Percentiles rank a stretch among this genome's conserved stretches.
These are phyloP conservation scores for Chrysogorgia sp. DNA, from an alignment of 92 coral and sea anemone species.

Conservation along the genomic window DNA sequence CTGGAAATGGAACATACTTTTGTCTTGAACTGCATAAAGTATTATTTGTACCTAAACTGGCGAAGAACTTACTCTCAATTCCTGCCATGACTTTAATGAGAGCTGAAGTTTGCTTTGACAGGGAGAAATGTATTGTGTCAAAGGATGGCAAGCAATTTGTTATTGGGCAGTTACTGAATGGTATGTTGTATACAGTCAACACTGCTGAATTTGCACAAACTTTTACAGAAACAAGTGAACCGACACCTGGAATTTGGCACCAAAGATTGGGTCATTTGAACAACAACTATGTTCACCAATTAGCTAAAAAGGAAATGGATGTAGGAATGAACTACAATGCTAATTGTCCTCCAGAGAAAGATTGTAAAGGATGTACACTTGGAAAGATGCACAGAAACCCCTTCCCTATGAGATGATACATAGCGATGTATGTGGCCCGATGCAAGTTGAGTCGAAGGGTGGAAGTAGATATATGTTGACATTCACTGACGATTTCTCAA, in stretches of 20 bases:
- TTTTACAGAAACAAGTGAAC: constrained; percentile 32
- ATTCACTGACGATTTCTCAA: constrained; percentile 66
- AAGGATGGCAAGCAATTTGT: constrained; percentile 39
- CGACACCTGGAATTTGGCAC: constrained; percentile 66
- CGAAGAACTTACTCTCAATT: constrained; percentile 47
- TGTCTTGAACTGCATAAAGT: constrained; percentile 51
- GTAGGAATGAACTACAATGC: constrained; percentile 49
- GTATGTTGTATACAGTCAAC: constrained; percentile 46
- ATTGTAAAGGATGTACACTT: not conserved
- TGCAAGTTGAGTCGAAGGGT: constrained; percentile 64
- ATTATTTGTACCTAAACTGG: constrained; percentile 31
- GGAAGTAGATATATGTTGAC: constrained; percentile 69
- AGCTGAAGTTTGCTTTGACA: constrained; percentile 43
- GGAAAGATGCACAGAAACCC: constrained; percentile 13
- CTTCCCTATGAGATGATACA: constrained; percentile 43
- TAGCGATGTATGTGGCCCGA: constrained; percentile 51
- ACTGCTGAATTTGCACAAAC: constrained; percentile 38
- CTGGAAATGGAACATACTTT: constrained; percentile 33
- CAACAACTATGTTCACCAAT: constrained; percentile 51
- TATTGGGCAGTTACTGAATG: constrained; percentile 38
- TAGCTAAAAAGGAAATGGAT: constrained; percentile 59
- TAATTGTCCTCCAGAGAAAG: not conserved
- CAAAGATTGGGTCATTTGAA: constrained; percentile 63
- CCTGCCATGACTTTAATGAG: constrained; percentile 55
- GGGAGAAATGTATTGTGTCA: constrained; percentile 42